Percentiles rank a stretch among this genome's conserved stretches.
Evolutionary conservation across 1,140 invertebrate genomes (phyloP).

Genomic region (Drosophila kanapiae): DNA sequence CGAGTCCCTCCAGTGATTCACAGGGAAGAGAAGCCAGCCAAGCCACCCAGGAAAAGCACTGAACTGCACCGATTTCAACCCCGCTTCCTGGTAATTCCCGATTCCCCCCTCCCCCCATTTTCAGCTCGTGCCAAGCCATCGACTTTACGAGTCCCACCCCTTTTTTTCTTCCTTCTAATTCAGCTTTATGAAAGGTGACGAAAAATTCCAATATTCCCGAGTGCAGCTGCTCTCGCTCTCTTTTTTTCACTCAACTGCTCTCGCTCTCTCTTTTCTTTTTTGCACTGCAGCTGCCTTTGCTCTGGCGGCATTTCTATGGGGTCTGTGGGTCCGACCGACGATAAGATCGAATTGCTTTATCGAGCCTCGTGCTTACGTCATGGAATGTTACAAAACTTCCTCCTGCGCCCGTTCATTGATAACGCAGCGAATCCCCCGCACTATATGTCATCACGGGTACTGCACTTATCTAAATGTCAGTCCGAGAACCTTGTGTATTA

Average conservation of each 20-base stretch:
- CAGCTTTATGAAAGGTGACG: conserved; percentile 47
- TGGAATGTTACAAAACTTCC: conserved; percentile 58
- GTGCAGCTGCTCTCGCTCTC: conserved; percentile 27
- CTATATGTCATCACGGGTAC: neutral
- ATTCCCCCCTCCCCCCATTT: conserved; percentile 6
- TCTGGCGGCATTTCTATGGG: conserved; percentile 54
- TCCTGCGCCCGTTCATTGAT: conserved; percentile 1
- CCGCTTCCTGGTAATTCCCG: conserved; percentile 12
- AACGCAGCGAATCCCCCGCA: conserved; percentile 7
- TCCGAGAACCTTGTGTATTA: conserved; percentile 15
- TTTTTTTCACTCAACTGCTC: too few relatives aligned
- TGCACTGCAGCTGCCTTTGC: conserved; percentile 52
- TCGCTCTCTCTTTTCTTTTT: neutral
- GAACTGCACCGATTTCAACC: conserved; percentile 37
- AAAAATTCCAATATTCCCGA: conserved; percentile 40
- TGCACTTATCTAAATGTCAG: conserved; percentile 34
- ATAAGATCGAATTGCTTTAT: conserved; percentile 68
- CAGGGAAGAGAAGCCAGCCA: conserved; percentile 11
- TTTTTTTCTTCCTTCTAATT: conserved; percentile 35
- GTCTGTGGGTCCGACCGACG: conserved; percentile 31
- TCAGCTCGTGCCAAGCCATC: conserved; percentile 35
- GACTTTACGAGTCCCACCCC: conserved; percentile 20
- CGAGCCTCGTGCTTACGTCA: conserved; percentile 58
- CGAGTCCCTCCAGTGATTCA: conserved; percentile 1
- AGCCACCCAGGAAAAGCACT: conserved; percentile 33